Conservation (phyloP, 37 sponge, comb jelly and placozoan genomes). For the Bolinopsis microptera region DNA sequence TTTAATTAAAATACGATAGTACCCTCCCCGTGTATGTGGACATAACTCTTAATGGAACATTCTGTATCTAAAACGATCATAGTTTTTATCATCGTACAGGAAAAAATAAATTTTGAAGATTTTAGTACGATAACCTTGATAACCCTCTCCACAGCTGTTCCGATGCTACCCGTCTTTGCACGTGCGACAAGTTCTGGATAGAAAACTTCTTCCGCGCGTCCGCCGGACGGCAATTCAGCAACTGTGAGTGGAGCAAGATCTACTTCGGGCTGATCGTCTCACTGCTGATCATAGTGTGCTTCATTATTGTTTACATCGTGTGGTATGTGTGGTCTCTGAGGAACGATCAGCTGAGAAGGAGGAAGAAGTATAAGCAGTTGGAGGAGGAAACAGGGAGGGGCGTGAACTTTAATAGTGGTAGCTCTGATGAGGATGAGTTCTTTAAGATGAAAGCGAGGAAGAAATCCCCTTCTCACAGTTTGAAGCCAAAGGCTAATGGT, state of each 20-base stretch:
- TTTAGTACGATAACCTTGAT: not conserved
- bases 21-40: no score
- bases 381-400: constrained; percentile 58
- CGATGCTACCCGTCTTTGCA: constrained; percentile 68
- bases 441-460: constrained; percentile 2
- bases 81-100: no score
- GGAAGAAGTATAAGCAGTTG: constrained; percentile 20
- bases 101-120: no score
- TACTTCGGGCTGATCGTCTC: constrained; percentile 49
- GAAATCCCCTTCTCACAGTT: not conserved
- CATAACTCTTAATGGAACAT: no score
- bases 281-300: not conserved
- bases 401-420: not conserved
- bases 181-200: constrained; percentile 85
- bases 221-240: constrained; percentile 48
- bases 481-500: constrained; percentile 9
- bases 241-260: constrained; percentile 66
- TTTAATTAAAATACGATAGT: no score
- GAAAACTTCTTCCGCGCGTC: constrained; percentile 84
- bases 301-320: constrained; percentile 23
- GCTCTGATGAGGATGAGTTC: constrained; percentile 44
- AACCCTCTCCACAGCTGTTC: constrained; percentile 3
- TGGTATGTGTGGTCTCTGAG: constrained; percentile 24
- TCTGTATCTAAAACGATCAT: no score
- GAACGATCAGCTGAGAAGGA: constrained; percentile 1